These are phyloP conservation scores for Penelope pileata DNA, from an alignment of 2,113 vertebrate genomes.

Conservation along the genomic window DNA sequence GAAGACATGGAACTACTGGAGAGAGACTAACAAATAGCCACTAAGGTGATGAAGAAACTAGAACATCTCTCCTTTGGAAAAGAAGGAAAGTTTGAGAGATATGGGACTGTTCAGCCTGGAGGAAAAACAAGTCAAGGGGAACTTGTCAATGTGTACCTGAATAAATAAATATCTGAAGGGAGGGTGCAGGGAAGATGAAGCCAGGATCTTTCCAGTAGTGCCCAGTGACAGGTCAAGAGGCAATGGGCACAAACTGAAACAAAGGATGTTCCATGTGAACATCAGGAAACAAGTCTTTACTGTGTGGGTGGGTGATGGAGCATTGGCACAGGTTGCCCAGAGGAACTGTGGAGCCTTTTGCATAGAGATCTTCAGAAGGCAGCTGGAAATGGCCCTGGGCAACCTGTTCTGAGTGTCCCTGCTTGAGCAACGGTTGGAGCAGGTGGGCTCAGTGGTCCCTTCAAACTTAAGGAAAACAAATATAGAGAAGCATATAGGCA, in stretches of 20 bases:
- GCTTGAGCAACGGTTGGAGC: not conserved
- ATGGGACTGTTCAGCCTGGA: not conserved
- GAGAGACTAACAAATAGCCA: not conserved
- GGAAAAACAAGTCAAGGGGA: not conserved
- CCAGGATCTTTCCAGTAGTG: not conserved
- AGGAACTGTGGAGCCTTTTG: not conserved
- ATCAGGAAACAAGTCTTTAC: not conserved
- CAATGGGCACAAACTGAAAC: not conserved
- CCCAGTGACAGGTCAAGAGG: not conserved
- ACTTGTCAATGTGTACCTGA: not conserved
- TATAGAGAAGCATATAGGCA: not conserved
- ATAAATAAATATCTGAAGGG: not conserved
- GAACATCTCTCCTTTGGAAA: not conserved
- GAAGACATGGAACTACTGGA: not conserved
- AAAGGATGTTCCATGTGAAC: accelerated
- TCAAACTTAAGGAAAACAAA: not conserved
- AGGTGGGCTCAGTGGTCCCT: not conserved
- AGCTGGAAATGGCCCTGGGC: not conserved
- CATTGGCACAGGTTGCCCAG: not conserved
- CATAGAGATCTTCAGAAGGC: not conserved
- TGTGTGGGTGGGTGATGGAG: accelerated
- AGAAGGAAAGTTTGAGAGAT: not conserved
- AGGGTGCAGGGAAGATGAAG: not conserved
- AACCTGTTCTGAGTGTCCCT: not conserved
- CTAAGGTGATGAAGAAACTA: not conserved